These are phyloP conservation scores for Myiotriccus ornatus DNA, from an alignment of 2,797 vertebrate genomes.

Conservation along the genomic window DNA sequence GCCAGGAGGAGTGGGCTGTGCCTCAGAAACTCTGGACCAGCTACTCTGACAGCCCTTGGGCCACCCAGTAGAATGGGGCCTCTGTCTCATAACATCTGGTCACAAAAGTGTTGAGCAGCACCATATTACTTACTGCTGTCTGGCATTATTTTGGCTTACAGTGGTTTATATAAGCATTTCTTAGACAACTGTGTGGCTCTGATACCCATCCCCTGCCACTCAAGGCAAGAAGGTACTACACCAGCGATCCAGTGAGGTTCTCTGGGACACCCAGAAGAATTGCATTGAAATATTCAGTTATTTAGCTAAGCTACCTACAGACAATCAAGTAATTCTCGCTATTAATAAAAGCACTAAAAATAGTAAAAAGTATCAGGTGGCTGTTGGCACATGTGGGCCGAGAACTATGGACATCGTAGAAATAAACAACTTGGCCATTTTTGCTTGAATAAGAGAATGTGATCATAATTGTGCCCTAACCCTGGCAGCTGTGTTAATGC, in stretches of 20 bases:
- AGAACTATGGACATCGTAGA: background rate
- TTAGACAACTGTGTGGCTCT: background rate
- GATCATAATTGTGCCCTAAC: background rate
- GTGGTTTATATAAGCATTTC: background rate
- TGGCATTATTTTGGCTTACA: background rate
- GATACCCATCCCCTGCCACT: background rate
- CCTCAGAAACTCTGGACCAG: background rate
- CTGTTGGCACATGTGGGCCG: conserved; percentile 37
- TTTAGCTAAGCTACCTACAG: background rate
- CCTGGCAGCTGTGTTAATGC: background rate
- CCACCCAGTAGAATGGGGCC: background rate
- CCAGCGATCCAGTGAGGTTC: background rate
- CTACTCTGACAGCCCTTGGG: background rate
- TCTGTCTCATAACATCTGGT: background rate
- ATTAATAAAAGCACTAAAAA: background rate
- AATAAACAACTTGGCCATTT: background rate
- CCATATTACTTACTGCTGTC: background rate
- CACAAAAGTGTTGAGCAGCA: background rate
- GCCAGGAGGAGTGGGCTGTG: background rate
- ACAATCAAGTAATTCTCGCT: background rate
- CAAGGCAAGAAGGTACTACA: background rate
- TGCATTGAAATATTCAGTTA: background rate
- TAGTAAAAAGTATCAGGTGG: background rate
- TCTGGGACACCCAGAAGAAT: background rate
- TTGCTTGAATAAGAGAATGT: background rate